phyloP scores from a whole-genome alignment of 2,888 invertebrate genomes.

The Tetranychus piercei region DNA sequence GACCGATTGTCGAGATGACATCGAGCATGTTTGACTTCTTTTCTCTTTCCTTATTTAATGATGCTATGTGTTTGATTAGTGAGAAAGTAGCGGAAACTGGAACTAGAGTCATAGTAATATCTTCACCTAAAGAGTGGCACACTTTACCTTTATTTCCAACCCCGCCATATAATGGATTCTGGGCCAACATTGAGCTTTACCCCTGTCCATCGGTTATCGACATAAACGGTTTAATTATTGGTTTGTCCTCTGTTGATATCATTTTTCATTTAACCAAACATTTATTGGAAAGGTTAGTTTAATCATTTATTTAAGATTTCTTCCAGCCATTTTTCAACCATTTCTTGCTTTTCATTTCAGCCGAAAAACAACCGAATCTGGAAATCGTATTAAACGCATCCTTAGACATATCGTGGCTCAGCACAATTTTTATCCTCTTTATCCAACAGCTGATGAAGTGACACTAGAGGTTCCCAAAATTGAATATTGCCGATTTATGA shows the following conservation, averaged over 20 bases:
- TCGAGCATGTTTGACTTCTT: not conserved
- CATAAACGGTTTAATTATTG: conserved; percentile 55
- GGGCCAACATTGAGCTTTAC: conserved; percentile 37
- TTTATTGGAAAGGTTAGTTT: conserved; percentile 48
- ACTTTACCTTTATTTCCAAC: conserved; percentile 64
- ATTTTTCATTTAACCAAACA: conserved; percentile 61
- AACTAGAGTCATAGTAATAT: conserved; percentile 52
- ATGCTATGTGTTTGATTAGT: not conserved
- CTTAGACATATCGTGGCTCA: conserved; percentile 56
- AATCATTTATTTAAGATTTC: not conserved
- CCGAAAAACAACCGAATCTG: conserved; percentile 31
- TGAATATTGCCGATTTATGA: conserved; percentile 36
- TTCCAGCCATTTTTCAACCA: not conserved
- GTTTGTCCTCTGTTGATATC: conserved; percentile 60
- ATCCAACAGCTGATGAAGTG: conserved; percentile 49
- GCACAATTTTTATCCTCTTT: conserved; percentile 55
- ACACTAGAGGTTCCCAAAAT: conserved; percentile 43
- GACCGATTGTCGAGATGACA: conserved; percentile 17
- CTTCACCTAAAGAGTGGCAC: conserved; percentile 57
- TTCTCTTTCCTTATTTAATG: not conserved
- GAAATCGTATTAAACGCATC: conserved; percentile 52
- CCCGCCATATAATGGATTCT: conserved; percentile 43
- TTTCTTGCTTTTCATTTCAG: not conserved
- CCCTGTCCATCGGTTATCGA: conserved; percentile 64
- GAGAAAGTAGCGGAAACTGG: conserved; percentile 25